These are phyloP conservation scores for Poecilia velifera DNA, from an alignment of 2,797 vertebrate genomes.

Conservation along the genomic window DNA sequence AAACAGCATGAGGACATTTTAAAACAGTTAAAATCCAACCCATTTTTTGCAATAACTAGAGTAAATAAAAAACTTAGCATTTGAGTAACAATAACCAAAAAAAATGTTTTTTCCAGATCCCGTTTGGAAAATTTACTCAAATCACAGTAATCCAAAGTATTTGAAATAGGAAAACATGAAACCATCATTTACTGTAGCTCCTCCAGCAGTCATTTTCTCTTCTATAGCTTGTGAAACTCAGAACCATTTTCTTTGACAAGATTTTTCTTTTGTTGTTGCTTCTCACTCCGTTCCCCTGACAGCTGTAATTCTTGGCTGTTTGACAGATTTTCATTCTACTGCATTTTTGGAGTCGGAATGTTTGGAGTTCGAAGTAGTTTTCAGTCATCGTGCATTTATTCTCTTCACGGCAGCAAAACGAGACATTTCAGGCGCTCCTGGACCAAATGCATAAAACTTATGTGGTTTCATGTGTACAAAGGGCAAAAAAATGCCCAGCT, in stretches of 20 bases:
- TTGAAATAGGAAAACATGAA: conserved; percentile 4
- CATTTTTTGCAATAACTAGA: neutral
- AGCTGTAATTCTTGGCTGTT: conserved; percentile 10
- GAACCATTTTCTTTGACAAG: conserved; percentile 6
- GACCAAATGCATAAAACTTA: neutral
- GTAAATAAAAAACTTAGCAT: neutral
- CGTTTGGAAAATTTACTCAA: conserved; percentile 2
- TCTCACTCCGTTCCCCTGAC: neutral
- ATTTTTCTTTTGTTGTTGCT: conserved; percentile 2
- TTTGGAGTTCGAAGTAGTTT: conserved; percentile 3
- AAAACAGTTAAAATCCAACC: neutral
- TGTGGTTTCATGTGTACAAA: neutral
- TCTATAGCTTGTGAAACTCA: neutral
- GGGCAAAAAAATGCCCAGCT: neutral
- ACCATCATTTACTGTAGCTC: neutral
- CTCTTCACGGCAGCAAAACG: no score
- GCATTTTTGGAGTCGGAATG: neutral
- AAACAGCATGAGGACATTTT: neutral
- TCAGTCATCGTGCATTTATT: conserved; percentile 1
- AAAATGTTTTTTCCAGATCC: neutral
- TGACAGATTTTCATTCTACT: conserved; percentile 1
- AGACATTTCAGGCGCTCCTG: neutral
- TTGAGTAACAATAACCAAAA: neutral
- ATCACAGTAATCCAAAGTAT: conserved; percentile 5
- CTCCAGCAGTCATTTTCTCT: neutral